Evolutionary conservation across 1,140 invertebrate species (phyloP), one percentile per base, ranked within the genome.

Genomic region (Epicauta chinensis): DNA sequence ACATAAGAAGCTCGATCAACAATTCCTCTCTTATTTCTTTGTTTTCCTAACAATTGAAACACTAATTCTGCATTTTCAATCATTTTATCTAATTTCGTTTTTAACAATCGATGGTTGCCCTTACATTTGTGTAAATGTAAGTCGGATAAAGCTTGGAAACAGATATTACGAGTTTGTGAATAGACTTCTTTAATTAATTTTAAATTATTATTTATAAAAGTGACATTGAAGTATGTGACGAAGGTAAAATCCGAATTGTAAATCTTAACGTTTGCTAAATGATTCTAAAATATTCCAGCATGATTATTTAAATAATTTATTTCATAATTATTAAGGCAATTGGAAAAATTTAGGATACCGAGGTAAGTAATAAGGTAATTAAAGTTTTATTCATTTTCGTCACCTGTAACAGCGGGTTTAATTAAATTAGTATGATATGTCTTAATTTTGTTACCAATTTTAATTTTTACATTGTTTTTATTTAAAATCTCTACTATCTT

Each of bases 1-100:
- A 58, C 41, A 13, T 58, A 50, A n/a, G 62, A 61, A 16, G 63
- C 45, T 13, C 63, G 62, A 48, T 68, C 60, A 17, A 67, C 13
- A 15, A 66, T 5, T 47, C 62, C 61, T 34, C 57, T 47, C 52
- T 52, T 55, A 37, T 44, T 38, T n/a, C n/a, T n/a, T n/a, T n/a
- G n/a, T n/a, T n/a, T n/a, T n/a, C n/a, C n/a, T n/a, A n/a, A n/a
- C n/a, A n/a, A n/a, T n/a, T n/a, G n/a, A n/a, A n/a, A n/a, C n/a
- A n/a, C n/a, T n/a, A n/a, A n/a, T n/a, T n/a, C n/a, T n/a, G n/a
- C n/a, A n/a, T n/a, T n/a, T n/a, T n/a, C n/a, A n/a, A n/a, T n/a
- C n/a, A n/a, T n/a, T n/a, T n/a, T n/a, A n/a, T n/a, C n/a, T n/a
- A n/a, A n/a, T n/a, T n/a, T n/a, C n/a, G n/a, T n/a, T n/a, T n/a